These are phyloP conservation scores for Monochamus saltuarius DNA, from an alignment of 1,140 invertebrate genomes.

Conservation along the genomic window DNA sequence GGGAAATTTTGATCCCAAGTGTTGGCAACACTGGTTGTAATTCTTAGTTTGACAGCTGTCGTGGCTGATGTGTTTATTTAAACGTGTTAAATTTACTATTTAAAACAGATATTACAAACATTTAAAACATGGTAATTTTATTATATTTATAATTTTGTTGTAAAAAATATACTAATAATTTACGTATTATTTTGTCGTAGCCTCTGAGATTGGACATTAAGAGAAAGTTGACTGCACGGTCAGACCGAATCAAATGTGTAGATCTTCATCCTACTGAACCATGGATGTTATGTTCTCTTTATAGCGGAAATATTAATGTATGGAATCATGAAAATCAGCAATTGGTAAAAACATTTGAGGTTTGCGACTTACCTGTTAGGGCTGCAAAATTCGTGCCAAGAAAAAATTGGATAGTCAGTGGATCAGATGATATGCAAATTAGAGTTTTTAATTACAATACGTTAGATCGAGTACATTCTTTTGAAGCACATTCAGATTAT, in stretches of 20 bases:
- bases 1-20: too few species aligned
- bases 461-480: conserved; percentile 90
- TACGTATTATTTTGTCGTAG: conserved; percentile 55
- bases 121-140: conserved; percentile 1
- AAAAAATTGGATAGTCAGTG: conserved; percentile 98
- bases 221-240: conserved; percentile 92
- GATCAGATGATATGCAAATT: conserved; percentile 95
- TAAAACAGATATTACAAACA: conserved; percentile 1
- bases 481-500: conserved; percentile 99
- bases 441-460: conserved; percentile 99
- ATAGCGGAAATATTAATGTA: conserved; percentile 98
- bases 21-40: too few species aligned
- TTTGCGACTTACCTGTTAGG: conserved; percentile 95
- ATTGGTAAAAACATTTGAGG: conserved; percentile 91
- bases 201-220: conserved; percentile 97
- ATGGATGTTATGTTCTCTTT: conserved; percentile 97
- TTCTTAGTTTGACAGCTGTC: too few species aligned
- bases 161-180: background rate
- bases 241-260: conserved; percentile 96
- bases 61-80: conserved; percentile 29
- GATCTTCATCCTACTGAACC: conserved; percentile 97
- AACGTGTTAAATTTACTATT: conserved; percentile 20
- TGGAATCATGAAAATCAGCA: conserved; percentile 98
- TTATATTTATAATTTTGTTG: background rate
- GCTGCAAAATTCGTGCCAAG: conserved; percentile 93